phyloP scores from a whole-genome alignment of 2,888 invertebrate species.

The Drosophila monieri region DNA sequence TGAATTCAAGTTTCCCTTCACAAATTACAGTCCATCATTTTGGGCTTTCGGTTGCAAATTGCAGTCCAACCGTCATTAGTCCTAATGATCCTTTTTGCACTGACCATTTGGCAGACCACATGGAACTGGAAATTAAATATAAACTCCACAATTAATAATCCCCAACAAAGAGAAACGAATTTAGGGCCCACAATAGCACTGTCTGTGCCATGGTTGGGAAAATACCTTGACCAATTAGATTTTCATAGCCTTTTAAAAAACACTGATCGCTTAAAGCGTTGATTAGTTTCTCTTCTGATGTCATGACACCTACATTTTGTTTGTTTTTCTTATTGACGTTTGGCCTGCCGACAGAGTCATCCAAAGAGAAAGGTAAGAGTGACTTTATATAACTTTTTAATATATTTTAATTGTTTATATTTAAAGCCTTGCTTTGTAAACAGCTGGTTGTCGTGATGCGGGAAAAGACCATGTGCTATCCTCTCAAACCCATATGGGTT shows the following conservation, averaged over 20 bases:
- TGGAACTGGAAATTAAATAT: slow-evolving; percentile 7
- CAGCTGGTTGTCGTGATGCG: slow-evolving; percentile 3
- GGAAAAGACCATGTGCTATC: slow-evolving; percentile 9
- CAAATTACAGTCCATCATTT: slow-evolving; percentile 28
- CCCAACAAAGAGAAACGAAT: not conserved
- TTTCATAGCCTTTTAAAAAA: not conserved
- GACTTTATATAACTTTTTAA: too few relatives aligned
- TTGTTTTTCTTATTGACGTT: not conserved
- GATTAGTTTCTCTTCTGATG: not conserved
- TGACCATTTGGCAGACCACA: slow-evolving; percentile 4
- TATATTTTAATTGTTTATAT: too few relatives aligned
- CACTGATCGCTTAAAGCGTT: not conserved
- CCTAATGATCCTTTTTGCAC: slow-evolving; percentile 9
- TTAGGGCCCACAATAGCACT: not conserved
- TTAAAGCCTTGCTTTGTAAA: slow-evolving; percentile 12
- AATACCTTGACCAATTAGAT: not conserved
- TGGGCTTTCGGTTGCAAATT: not conserved
- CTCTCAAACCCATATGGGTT: slow-evolving; percentile 26
- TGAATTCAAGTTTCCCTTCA: slow-evolving; percentile 2
- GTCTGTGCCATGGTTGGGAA: not conserved
- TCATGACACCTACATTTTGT: not conserved
- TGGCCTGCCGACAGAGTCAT: not conserved
- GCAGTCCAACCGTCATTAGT: slow-evolving; percentile 14
- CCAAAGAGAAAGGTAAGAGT: too few relatives aligned
- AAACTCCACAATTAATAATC: slow-evolving; percentile 13